Conservation (phyloP, 2,113 vertebrate genomes). For the Fukomys damarensis region DNA sequence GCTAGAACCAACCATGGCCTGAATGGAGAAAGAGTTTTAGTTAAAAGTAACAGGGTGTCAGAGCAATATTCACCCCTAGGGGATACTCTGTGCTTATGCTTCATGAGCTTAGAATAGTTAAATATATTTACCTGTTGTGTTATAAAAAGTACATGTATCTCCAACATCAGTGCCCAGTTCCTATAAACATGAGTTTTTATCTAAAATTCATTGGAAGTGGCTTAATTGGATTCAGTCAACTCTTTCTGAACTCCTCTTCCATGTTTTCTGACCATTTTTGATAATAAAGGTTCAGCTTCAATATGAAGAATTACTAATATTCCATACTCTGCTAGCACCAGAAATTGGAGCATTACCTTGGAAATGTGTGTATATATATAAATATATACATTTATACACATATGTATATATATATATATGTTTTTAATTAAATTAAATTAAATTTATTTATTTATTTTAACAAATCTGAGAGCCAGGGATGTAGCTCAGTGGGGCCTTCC, state of each 20-base stretch:
- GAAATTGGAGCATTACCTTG: background rate
- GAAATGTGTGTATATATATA: too few species aligned
- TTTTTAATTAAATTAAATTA: too few species aligned
- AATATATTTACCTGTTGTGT: background rate
- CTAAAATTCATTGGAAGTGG: background rate
- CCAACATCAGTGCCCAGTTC: background rate
- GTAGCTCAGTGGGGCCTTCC: too few species aligned
- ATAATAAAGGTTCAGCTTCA: background rate
- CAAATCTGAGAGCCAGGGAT: too few species aligned
- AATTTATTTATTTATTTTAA: too few species aligned
- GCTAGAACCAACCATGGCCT: background rate
- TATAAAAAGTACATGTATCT: background rate
- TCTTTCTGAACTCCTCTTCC: constrained; percentile 17
- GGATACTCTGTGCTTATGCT: background rate
- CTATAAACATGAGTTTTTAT: background rate
- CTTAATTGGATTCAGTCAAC: background rate
- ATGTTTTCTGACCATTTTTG: background rate
- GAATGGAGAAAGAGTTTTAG: background rate
- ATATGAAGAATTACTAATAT: background rate
- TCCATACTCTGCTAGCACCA: background rate
- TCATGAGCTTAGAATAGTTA: background rate
- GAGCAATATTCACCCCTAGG: background rate
- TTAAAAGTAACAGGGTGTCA: background rate
- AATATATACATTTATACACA: too few species aligned
- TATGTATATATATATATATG: too few species aligned